These are phyloP conservation scores for Porphyrio hochstetteri DNA, from an alignment of 2,113 vertebrate species.

Conservation along the genomic window DNA sequence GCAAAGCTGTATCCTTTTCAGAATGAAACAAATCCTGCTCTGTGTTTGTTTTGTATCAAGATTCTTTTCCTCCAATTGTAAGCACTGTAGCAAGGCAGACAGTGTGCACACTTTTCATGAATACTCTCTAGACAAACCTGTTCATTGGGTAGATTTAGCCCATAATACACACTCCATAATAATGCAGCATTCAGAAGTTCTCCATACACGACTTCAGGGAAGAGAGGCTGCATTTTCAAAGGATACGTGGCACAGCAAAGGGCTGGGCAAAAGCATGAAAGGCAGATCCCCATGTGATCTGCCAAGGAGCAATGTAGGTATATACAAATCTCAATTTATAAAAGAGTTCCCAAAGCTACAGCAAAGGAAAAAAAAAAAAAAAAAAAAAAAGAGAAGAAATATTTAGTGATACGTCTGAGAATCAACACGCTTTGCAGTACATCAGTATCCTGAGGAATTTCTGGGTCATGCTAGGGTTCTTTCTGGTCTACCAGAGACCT, in stretches of 20 bases:
- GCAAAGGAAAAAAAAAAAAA: neutral
- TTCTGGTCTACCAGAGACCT: neutral
- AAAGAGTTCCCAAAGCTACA: conserved; percentile 95
- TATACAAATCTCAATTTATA: conserved; percentile 97
- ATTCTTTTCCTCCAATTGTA: neutral
- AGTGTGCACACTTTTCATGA: neutral
- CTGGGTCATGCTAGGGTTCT: neutral
- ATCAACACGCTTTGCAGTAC: neutral
- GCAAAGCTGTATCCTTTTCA: neutral
- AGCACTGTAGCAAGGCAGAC: neutral
- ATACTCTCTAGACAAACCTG: neutral
- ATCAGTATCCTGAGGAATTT: neutral
- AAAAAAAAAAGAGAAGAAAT: neutral
- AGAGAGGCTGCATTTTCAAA: conserved; percentile 53
- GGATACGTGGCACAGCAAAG: conserved; percentile 99
- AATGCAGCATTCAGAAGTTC: neutral
- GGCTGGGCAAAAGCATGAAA: conserved; percentile 98
- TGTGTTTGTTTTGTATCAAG: neutral
- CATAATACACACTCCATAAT: neutral
- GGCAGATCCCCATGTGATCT: conserved; percentile 98
- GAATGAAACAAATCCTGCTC: neutral
- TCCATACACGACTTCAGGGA: neutral
- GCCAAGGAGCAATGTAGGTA: conserved; percentile 97
- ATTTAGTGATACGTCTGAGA: neutral
- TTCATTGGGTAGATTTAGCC: neutral